Base-by-base conservation (phyloP, 2,888 invertebrate species). In the Hydraecia micacea region DNA sequence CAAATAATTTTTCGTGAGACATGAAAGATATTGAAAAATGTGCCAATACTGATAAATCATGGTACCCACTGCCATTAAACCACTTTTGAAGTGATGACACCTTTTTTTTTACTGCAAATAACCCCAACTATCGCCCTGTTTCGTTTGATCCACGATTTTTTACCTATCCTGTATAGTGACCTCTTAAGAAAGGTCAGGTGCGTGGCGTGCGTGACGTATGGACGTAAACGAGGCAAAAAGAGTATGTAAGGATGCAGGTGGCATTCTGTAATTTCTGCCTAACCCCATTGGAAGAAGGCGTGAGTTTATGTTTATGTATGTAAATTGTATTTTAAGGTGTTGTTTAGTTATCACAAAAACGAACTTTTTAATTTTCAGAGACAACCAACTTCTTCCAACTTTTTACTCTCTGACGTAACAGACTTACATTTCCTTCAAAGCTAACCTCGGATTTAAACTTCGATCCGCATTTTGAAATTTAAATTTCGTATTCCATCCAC, bases 391-490 rank as follows among this genome's bases (percentile, higher is more conserved):
- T 46, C 65, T 66, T 66, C 0, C 0, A 60, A 60, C 58, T n/a
- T 76, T 69, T 70, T 25, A 32, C 18, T 42, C 13, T 15, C 36
- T 28, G 25, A 77, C 13, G n/a, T 42, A 32, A 13, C 39, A 28
- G 66, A 73, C 58, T 55, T 60, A 62, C 52, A 62, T 68, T 79
- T 74, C 60, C 79, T 68, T 36, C 4, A 39, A 60, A 68, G 67
- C 67, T 79, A 79, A 79, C 46, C 67, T 63, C 28, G 42, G 46
- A 74, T 67, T 79, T 15, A 79, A 79, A 79, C 60, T 79, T 74
- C 72, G 58, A 79, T 71, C 49, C 70, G 42, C 63, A 72, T 71
- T 81, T 81, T 32, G 28, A 82, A 80, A 83, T 86, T 83, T 77
- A 71, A 76, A 85, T 83, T 83, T 65, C 66, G 55, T n/a, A 77